These are phyloP conservation scores for Microhierax caerulescens DNA, from an alignment of 2,797 vertebrate species.

Conservation along the genomic window DNA sequence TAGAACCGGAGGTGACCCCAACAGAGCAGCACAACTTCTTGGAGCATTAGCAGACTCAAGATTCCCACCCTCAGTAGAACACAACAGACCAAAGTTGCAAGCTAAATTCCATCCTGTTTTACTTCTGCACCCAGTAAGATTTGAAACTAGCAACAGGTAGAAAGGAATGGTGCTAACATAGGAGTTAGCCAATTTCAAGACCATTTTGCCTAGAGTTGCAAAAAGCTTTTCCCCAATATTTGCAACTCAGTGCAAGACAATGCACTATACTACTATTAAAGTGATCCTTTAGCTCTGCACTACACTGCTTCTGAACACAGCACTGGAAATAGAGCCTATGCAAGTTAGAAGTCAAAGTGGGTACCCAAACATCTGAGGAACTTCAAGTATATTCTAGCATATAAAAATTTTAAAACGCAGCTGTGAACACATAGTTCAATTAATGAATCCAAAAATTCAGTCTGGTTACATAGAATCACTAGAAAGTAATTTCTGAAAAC, in stretches of 20 bases:
- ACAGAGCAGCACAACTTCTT: not conserved
- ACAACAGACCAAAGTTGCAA: not conserved
- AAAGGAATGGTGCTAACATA: not conserved
- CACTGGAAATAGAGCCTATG: not conserved
- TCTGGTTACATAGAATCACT: not conserved
- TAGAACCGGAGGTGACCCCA: not conserved
- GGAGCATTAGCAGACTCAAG: not conserved
- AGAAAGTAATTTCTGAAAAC: not conserved
- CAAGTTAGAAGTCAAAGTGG: not conserved
- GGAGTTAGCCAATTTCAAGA: not conserved
- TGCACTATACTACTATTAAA: not conserved
- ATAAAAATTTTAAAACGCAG: not conserved
- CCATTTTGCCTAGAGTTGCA: not conserved
- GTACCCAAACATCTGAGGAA: not conserved
- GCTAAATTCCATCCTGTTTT: not conserved
- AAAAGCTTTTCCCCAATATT: not conserved
- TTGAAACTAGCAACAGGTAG: not conserved
- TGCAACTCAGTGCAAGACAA: not conserved
- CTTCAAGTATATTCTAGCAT: not conserved
- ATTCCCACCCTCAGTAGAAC: not conserved
- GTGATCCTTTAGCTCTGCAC: not conserved
- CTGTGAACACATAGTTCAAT: not conserved
- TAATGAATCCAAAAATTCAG: not conserved
- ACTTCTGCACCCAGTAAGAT: not conserved
- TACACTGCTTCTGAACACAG: not conserved